Conservation (phyloP, 2,113 vertebrate species). For the Forbesichthys agassizii region DNA sequence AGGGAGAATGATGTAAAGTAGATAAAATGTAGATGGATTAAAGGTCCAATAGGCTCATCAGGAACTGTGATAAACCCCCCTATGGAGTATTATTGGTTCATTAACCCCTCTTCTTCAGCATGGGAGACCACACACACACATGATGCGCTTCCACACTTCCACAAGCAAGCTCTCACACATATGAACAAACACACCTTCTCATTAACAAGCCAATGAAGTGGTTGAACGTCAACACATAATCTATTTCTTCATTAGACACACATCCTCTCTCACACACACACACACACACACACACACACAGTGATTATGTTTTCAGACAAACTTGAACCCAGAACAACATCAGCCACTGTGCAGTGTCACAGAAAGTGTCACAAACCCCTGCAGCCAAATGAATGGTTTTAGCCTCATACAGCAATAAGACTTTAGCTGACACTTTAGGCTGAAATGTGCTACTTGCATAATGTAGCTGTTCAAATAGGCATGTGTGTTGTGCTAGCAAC, state of each 20-base stretch:
- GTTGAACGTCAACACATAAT: conserved; percentile 50
- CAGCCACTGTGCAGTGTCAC: conserved; percentile 11
- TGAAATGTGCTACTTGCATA: neutral
- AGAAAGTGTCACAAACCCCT: conserved; percentile 30
- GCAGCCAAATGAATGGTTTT: neutral
- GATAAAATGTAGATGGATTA: neutral
- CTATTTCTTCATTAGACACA: conserved; percentile 59
- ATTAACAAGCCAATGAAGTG: conserved; percentile 55
- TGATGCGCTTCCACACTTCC: neutral
- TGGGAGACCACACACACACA: conserved; percentile 1
- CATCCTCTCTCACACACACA: conserved; percentile 9
- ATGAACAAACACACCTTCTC: conserved; percentile 54
- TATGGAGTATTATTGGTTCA: conserved; percentile 55
- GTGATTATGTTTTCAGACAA: conserved; percentile 57
- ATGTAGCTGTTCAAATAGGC: neutral
- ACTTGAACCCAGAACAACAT: conserved; percentile 47
- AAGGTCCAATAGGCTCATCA: conserved; percentile 41
- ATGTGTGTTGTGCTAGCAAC: too few relatives aligned
- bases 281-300: conserved; percentile 14
- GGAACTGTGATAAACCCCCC: conserved; percentile 41
- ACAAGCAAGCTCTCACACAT: conserved; percentile 14
- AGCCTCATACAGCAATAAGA: neutral
- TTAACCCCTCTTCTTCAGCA: conserved; percentile 50
- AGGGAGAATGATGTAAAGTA: neutral
- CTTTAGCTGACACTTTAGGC: neutral